Evolutionary conservation across 2,888 invertebrate species (phyloP), one percentile per base, ranked within the genome.

Genomic region (Iphiclides podalirius): DNA sequence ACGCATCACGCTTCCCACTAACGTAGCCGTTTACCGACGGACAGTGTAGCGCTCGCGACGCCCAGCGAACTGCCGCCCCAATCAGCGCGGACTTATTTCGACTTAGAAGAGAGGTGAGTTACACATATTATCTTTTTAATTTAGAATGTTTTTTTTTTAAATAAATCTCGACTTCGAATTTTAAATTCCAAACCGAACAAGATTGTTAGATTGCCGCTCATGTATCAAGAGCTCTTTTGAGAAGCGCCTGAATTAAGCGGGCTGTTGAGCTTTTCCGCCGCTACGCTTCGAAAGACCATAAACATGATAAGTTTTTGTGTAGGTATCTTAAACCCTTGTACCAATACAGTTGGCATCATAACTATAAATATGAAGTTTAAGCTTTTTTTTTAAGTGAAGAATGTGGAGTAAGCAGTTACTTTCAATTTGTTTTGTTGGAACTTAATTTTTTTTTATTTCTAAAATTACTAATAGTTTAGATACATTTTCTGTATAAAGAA

Each of bases 1-100:
- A 70, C 79, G 76, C 72, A 79, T 70, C 79, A 88, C 88, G 88
- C 75, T 75, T 75, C 79, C 72, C 72, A n/a, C n/a, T n/a, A 70
- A 58, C 60, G 62, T 60, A 46, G 65, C 72, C 68, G 65, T 67
- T 68, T 60, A 66, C 69, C 67, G 65, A 72, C 75, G 79, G 76
- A 79, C 78, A 76, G 77, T 83, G 80, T 65, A 71, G 67, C 70
- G 61, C 74, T 65, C 61, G 66, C 61, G 65, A 66, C 65, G 61
- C 59, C 64, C 61, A 60, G 61, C 66, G 64, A 64, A 66, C 66
- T 65, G 64, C 66, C 70, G 69, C 68, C 66, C 66, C 69, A 70
- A 72, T 74, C 73, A 63, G 72, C 75, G 72, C 70, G 67, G 70
- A 68, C 67, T 68, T 72, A 64, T 72, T 67, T 57, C 60, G 61